Conservation (phyloP, 2,797 vertebrate species). For the Garrulus glandarius region DNA sequence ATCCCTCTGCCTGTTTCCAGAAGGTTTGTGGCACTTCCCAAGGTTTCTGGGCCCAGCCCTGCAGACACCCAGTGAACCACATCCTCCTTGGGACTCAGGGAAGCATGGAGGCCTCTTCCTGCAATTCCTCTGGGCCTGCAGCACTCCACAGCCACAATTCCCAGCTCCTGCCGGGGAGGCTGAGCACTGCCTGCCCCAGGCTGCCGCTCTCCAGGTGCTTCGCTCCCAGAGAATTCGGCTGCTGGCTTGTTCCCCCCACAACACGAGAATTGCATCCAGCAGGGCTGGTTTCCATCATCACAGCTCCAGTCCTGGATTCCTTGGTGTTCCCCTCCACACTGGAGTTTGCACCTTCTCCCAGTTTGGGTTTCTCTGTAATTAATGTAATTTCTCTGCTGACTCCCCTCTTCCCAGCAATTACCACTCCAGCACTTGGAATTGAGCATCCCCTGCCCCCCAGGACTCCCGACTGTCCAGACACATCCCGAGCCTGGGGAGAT, state of each 20-base stretch:
- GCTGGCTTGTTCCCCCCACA: not conserved
- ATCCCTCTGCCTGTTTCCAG: not conserved
- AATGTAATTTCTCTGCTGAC: not conserved
- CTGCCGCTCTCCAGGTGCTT: not conserved
- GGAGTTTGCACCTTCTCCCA: not conserved
- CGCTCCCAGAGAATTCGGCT: not conserved
- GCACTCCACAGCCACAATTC: not conserved
- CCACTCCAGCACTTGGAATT: not conserved
- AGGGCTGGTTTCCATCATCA: not conserved
- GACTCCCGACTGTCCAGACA: not conserved
- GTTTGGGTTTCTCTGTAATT: not conserved
- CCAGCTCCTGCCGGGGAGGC: not conserved
- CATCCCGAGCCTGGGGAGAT: not conserved
- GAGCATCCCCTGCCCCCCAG: not conserved
- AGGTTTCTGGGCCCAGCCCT: not conserved
- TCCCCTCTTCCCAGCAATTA: not conserved
- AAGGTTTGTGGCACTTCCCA: not conserved
- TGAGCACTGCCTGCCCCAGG: not conserved
- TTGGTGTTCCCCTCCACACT: not conserved
- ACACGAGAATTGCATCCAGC: not conserved
- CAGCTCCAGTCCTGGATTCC: not conserved
- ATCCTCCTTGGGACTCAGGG: not conserved
- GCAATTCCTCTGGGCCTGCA: not conserved
- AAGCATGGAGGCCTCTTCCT: not conserved
- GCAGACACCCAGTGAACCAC: not conserved